A percentile compares a stretch with the other conserved stretches of the same genome.
Evolutionary conservation across 2,888 invertebrate genomes (phyloP).

Genomic region (Brachylomia viminalis): DNA sequence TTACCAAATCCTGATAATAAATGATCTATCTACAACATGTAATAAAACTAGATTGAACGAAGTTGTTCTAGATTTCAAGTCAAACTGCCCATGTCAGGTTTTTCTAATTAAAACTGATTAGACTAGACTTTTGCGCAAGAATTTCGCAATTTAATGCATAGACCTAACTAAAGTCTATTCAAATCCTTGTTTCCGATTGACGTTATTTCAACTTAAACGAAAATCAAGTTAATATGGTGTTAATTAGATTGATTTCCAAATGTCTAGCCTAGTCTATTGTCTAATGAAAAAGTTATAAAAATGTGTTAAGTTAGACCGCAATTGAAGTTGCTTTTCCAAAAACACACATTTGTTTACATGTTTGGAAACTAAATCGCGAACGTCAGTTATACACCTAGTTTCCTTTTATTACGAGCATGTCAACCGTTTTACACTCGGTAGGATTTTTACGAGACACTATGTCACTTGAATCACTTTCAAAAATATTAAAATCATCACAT

Average conservation of each 20-base stretch:
- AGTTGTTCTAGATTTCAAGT: slow-evolving; percentile 20
- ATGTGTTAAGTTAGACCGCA: not conserved
- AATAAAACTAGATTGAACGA: slow-evolving; percentile 2
- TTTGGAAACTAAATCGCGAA: not conserved
- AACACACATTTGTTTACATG: not conserved
- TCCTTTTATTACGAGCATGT: not conserved
- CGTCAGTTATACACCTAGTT: not conserved
- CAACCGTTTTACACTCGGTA: not conserved
- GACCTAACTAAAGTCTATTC: not conserved
- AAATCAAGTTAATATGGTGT: not conserved
- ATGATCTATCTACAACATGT: not conserved
- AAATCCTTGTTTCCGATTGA: not conserved
- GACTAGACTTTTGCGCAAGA: not conserved
- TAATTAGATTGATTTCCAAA: not conserved
- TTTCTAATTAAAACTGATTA: slow-evolving; percentile 28
- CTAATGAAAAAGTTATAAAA: not conserved
- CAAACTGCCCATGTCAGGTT: slow-evolving; percentile 5
- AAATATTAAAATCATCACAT: slow-evolving; percentile 9
- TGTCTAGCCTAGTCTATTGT: not conserved
- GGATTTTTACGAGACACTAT: not conserved
- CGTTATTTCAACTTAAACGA: not conserved
- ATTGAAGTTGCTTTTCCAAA: not conserved
- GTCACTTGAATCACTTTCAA: not conserved
- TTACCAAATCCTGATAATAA: not conserved
- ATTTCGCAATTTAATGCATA: slow-evolving; percentile 2